Conservation (phyloP, 1,140 invertebrate species). For the Drosophila grimshawi region DNA sequence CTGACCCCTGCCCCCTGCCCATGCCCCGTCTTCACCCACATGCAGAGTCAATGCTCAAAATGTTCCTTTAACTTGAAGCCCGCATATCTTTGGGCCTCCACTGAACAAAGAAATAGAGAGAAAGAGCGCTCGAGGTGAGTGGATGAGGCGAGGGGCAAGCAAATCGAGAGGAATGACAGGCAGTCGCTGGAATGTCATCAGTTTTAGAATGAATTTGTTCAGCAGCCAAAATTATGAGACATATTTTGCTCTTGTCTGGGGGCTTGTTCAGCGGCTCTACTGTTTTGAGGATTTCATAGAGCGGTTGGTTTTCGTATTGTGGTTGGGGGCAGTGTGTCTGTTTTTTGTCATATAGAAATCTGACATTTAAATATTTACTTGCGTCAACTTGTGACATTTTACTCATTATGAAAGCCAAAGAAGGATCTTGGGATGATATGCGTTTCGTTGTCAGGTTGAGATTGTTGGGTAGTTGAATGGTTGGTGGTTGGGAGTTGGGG, state of each 20-base stretch:
- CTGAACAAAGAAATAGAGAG: neutral
- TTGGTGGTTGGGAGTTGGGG: constrained; percentile 2
- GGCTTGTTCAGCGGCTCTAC: constrained; percentile 21
- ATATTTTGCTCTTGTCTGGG: constrained; percentile 60
- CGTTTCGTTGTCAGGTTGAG: constrained; percentile 25
- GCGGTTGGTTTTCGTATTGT: neutral
- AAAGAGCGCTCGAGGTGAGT: neutral
- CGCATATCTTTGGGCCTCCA: constrained; percentile 56
- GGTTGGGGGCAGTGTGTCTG: too few relatives aligned
- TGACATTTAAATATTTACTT: constrained; percentile 84
- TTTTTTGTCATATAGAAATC: constrained; percentile 66
- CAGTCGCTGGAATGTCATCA: constrained; percentile 38
- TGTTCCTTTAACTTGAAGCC: constrained; percentile 65
- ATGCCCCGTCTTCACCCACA: neutral
- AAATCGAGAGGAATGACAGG: constrained; percentile 1
- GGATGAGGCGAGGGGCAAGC: neutral
- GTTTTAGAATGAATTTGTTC: constrained; percentile 36
- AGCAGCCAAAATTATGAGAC: constrained; percentile 69
- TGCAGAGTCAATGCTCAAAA: constrained; percentile 52
- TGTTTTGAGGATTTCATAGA: neutral
- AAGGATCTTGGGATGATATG: constrained; percentile 19
- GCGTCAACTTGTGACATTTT: constrained; percentile 82
- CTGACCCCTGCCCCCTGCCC: constrained; percentile 3
- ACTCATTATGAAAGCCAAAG: constrained; percentile 67
- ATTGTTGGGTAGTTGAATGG: constrained; percentile 7